Conservation (phyloP, 2,113 vertebrate genomes). For the Carassius auratus region DNA sequence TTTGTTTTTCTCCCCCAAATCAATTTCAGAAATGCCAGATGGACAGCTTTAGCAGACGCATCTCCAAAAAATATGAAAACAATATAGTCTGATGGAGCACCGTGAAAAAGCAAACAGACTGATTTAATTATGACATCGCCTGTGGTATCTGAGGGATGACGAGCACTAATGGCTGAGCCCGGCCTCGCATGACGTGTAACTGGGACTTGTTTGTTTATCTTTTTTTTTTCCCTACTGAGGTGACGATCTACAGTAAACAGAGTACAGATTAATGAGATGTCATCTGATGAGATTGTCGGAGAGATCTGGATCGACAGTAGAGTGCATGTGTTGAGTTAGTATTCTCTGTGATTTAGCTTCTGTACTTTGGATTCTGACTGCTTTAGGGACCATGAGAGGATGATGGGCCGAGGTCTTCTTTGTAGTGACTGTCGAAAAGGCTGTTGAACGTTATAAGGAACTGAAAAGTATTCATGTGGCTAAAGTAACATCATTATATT, state of each 20-base stretch:
- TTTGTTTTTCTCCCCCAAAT: conserved; percentile 58
- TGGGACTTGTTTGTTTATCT: conserved; percentile 45
- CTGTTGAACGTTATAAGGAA: conserved; percentile 18
- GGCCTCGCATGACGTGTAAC: conserved; percentile 38
- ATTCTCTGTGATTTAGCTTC: neutral
- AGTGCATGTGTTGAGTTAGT: neutral
- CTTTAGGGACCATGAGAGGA: neutral
- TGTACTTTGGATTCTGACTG: neutral
- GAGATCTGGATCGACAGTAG: conserved; percentile 16
- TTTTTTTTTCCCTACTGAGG: conserved; percentile 44
- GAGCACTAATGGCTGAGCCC: conserved; percentile 3
- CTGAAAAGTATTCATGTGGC: neutral
- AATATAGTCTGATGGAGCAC: conserved; percentile 28
- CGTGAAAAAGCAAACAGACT: conserved; percentile 35
- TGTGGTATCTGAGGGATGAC: conserved; percentile 22
- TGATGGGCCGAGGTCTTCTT: neutral
- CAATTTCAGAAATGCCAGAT: conserved; percentile 58
- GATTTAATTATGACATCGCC: conserved; percentile 47
- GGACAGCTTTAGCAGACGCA: conserved; percentile 35
- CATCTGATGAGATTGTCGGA: conserved; percentile 39
- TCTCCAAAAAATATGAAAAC: conserved; percentile 30
- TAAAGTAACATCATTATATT: neutral
- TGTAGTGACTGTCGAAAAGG: neutral
- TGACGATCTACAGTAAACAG: conserved; percentile 39
- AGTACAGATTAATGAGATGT: conserved; percentile 45